Evolutionary conservation across 2,113 vertebrate species (phyloP), one percentile per base, ranked within the genome.

Genomic region (Peucedramus taeniatus): DNA sequence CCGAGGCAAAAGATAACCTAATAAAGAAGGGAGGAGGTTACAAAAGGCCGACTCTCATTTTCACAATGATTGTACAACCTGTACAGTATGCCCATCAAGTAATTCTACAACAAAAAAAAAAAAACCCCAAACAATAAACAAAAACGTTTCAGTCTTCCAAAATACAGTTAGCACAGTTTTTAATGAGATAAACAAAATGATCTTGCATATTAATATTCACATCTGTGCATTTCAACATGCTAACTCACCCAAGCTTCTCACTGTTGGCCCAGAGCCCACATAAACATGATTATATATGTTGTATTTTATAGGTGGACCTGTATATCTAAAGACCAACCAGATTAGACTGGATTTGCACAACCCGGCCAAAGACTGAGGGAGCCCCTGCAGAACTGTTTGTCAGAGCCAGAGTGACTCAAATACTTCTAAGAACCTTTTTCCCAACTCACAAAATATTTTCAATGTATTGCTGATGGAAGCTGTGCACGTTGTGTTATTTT

Each of bases 401-500:
- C 82, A 69, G 40, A 69, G 40, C 7, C 51, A 24, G 56, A 45
- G 37, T 1, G 0, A 26, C 64, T 24, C 21, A 87, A 63, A 71
- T 60, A n/a, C 37, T 81, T 86, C 35, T 59, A 40, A 44, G 21
- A 87, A 37, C 19, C 64, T 64, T 66, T 21, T 72, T 28, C 57
- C 44, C 39, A 66, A 64, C 50, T 53, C 77, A 82, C 51, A 39
- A 44, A 60, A 44, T 27, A 12, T 60, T 84, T 65, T 45, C 66
- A 72, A 33, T 1, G 1, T n/a, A 39, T 56, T 5, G 1, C n/a
- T 64, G 47, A 75, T 76, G 17, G 75, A 71, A 91, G 37, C 13
- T 24, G 8, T 13, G 26, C 44, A 22, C 0, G 0, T 68, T 39
- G 30, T 0, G 0, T 39, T 11, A 10, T 7, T 71, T 89, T 14